Percentiles rank a stretch among this genome's conserved stretches.
phyloP scores from a whole-genome alignment of 2,797 vertebrate species.

The Galagoides demidoff region DNA sequence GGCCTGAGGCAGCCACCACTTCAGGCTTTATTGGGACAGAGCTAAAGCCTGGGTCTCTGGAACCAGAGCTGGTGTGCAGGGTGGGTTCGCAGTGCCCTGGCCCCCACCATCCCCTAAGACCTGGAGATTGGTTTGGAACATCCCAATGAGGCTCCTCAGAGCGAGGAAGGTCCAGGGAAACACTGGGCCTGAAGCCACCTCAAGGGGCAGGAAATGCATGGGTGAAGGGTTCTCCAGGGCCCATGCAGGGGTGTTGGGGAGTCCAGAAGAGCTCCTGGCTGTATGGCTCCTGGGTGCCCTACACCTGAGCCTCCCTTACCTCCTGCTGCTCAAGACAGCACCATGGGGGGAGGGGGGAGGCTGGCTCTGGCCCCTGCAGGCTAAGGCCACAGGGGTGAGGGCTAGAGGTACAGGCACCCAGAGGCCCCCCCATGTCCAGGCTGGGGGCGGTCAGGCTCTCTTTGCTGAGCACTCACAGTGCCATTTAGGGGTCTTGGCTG shows the following conservation, averaged over 20 bases:
- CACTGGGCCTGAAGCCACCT: neutral
- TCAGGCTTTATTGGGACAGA: neutral
- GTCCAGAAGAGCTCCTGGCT: neutral
- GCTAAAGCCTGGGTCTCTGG: neutral
- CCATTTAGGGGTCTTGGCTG: neutral
- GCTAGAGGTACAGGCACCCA: no score
- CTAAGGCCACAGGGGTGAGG: neutral
- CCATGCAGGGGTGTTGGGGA: neutral
- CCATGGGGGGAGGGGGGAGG: neutral
- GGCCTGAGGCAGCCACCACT: neutral
- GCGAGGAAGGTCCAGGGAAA: no score
- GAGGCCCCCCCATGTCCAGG: no score
- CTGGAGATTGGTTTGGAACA: neutral
- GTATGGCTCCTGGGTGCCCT: neutral
- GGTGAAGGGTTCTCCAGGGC: neutral
- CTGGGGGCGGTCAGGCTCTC: no score
- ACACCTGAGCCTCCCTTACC: neutral
- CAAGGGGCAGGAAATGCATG: neutral
- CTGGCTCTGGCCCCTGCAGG: no score
- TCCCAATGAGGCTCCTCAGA: neutral
- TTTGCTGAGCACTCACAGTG: neutral
- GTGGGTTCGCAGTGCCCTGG: fast-evolving
- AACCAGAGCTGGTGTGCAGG: neutral
- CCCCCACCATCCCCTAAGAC: neutral
- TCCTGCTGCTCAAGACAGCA: neutral